phyloP scores from a whole-genome alignment of 1,140 invertebrate species.

The Steinernema khuongi region DNA sequence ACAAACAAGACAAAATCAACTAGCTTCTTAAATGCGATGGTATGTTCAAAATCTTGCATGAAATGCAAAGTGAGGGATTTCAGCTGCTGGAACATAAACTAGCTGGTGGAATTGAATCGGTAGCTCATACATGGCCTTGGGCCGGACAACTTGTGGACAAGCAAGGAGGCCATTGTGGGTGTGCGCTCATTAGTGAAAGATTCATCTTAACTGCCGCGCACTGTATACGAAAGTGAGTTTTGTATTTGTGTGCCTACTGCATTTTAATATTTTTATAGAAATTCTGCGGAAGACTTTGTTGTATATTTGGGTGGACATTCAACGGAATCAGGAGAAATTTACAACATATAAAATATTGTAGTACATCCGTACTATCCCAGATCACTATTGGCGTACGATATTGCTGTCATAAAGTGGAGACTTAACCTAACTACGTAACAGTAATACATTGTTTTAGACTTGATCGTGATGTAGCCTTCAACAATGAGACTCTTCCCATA shows the following conservation, averaged over 20 bases:
- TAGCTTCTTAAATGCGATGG: neutral
- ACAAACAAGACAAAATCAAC: neutral
- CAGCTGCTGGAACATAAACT: neutral
- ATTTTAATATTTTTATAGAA: neutral
- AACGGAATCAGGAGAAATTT: neutral
- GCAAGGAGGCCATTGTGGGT: neutral
- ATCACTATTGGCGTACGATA: too few species aligned
- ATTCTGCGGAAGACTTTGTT: neutral
- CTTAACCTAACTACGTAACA: too few species aligned
- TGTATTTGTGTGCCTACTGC: neutral
- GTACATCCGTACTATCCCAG: too few species aligned
- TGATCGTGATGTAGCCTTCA: neutral
- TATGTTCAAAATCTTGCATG: neutral
- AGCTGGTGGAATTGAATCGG: neutral
- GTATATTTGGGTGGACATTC: neutral
- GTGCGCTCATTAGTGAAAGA: neutral
- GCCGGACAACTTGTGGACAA: neutral
- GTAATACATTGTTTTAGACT: neutral
- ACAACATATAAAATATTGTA: neutral
- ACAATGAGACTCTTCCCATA: neutral
- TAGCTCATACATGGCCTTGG: neutral
- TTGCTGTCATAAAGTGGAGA: too few species aligned
- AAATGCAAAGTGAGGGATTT: neutral
- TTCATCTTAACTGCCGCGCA: neutral
- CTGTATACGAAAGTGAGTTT: neutral